These are phyloP conservation scores for Coenonympha arcania DNA, from an alignment of 2,888 invertebrate genomes.

Conservation along the genomic window DNA sequence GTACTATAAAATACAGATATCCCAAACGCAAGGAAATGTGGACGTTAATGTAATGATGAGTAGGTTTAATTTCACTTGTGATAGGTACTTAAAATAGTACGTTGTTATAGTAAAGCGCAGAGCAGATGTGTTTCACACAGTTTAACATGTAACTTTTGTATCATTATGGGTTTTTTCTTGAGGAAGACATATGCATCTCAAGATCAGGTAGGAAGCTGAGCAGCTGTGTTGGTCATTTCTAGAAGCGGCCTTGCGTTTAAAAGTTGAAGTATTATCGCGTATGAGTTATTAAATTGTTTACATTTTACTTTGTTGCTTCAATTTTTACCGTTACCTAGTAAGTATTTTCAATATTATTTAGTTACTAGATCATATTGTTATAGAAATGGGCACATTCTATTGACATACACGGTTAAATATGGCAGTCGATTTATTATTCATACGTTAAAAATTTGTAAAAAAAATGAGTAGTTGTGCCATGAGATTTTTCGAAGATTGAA, in stretches of 20 bases:
- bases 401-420: too few species aligned
- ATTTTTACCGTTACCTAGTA: background rate
- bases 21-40: background rate
- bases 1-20: background rate
- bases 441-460: too few species aligned
- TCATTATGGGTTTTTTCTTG: constrained; percentile 62
- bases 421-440: too few species aligned
- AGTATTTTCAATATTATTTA: background rate
- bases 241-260: constrained; percentile 17
- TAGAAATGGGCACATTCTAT: too few species aligned
- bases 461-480: too few species aligned
- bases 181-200: constrained; percentile 58
- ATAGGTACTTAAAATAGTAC: background rate
- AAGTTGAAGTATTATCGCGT: constrained; percentile 7
- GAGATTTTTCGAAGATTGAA: too few species aligned
- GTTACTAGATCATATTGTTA: too few species aligned
- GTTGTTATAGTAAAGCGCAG: constrained; percentile 25
- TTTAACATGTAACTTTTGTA: constrained; percentile 60
- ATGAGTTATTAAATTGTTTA: background rate
- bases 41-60: background rate
- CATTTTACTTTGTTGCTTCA: background rate
- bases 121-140: constrained; percentile 68
- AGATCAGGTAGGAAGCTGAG: constrained; percentile 54
- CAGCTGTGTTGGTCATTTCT: constrained; percentile 43
- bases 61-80: constrained; percentile 30